phyloP scores from a whole-genome alignment of 1,140 invertebrate genomes.

The Drosophila prosaltans region DNA sequence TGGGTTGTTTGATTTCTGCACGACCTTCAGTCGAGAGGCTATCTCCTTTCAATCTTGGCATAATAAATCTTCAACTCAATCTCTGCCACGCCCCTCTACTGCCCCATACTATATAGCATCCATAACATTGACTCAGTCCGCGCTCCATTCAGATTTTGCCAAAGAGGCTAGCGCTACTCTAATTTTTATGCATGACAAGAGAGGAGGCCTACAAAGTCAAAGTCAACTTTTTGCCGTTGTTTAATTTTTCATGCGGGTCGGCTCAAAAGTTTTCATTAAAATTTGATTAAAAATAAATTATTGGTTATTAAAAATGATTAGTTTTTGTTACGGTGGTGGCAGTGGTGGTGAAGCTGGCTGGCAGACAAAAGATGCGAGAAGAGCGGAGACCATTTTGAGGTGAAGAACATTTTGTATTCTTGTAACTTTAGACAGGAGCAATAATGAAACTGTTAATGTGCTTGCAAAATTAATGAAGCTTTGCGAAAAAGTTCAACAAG shows the following conservation, averaged over 20 bases:
- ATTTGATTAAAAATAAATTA: conserved; percentile 81
- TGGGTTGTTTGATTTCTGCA: conserved; percentile 71
- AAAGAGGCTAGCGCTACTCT: conserved; percentile 43
- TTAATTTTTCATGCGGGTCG: conserved; percentile 68
- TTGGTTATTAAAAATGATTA: conserved; percentile 82
- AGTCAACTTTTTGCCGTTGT: conserved; percentile 37
- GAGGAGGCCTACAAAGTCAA: conserved; percentile 45
- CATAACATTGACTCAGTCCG: conserved; percentile 5
- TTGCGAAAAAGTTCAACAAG: conserved; percentile 36
- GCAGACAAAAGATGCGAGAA: not conserved
- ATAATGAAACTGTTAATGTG: conserved; percentile 78
- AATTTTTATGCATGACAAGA: conserved; percentile 77
- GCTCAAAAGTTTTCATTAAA: conserved; percentile 73
- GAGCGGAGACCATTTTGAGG: not conserved
- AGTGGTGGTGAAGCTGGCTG: too few relatives aligned
- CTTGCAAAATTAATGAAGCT: conserved; percentile 59
- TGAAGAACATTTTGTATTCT: conserved; percentile 21
- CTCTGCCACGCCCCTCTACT: conserved; percentile 49
- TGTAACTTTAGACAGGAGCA: conserved; percentile 44
- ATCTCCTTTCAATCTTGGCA: conserved; percentile 53
- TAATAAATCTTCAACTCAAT: conserved; percentile 68
- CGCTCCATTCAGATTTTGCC: conserved; percentile 28
- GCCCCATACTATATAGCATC: conserved; percentile 1
- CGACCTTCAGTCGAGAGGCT: conserved; percentile 56
- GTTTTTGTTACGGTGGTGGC: conserved; percentile 54